Conservation (phyloP, 2,888 invertebrate genomes). For the Dyspetes luteomarginatus region DNA sequence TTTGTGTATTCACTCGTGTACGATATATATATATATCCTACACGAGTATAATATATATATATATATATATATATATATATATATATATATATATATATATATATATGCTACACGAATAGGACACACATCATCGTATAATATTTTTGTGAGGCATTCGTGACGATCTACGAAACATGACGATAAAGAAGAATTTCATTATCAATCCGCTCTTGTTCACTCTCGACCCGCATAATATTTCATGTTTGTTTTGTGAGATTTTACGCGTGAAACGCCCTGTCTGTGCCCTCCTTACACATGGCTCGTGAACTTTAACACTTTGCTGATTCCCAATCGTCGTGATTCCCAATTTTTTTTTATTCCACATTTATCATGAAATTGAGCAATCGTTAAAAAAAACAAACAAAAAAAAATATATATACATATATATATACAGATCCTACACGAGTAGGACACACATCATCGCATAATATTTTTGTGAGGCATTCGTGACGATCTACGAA, state of each 20-base stretch:
- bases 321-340: not conserved
- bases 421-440: slow-evolving; percentile 1
- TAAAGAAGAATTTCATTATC: not conserved
- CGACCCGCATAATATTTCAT: slow-evolving; percentile 9
- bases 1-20: slow-evolving; percentile 3
- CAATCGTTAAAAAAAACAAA: not conserved
- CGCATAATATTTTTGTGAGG: not conserved
- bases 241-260: slow-evolving; percentile 2
- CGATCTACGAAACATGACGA: not conserved
- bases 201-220: not conserved
- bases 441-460: too few species aligned
- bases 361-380: not conserved
- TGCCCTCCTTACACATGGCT: not conserved
- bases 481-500: not conserved
- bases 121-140: slow-evolving; percentile 1
- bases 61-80: too few species aligned
- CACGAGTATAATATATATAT: not conserved
- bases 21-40: not conserved
- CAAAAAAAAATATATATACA: too few species aligned
- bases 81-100: not conserved
- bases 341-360: not conserved
- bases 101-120: too few species aligned
- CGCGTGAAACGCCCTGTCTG: not conserved
- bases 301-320: not conserved
- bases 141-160: not conserved